Conservation (phyloP, 2,888 invertebrate species). For the Euplagia quadripunctaria region DNA sequence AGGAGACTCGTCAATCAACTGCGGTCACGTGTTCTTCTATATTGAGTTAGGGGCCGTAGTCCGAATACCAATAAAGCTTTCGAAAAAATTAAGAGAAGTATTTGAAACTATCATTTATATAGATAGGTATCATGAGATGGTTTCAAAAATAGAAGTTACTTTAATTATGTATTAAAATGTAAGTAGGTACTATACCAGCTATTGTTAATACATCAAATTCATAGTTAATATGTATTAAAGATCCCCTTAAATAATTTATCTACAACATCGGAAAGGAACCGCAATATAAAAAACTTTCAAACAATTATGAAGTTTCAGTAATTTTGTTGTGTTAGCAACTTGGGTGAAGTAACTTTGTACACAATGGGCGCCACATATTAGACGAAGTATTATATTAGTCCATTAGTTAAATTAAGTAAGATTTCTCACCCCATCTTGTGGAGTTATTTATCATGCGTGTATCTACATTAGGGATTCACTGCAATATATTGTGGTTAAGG, state of each 20-base stretch:
- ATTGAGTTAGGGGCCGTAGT: conserved; percentile 63
- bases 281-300: conserved; percentile 55
- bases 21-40: conserved; percentile 73
- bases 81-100: conserved; percentile 58
- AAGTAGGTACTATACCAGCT: too few relatives aligned
- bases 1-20: conserved; percentile 71
- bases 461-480: conserved; percentile 70
- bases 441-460: conserved; percentile 82
- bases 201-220: too few relatives aligned
- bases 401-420: conserved; percentile 86
- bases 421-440: conserved; percentile 79
- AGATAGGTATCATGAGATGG: too few relatives aligned
- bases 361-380: conserved; percentile 62
- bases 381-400: conserved; percentile 71
- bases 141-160: too few relatives aligned
- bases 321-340: conserved; percentile 57
- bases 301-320: conserved; percentile 62
- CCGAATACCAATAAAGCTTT: conserved; percentile 52
- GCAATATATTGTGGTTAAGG: conserved; percentile 82
- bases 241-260: conserved; percentile 25
- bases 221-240: too few relatives aligned
- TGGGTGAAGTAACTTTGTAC: conserved; percentile 53
- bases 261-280: conserved; percentile 42
- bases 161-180: too few relatives aligned
- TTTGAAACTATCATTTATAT: conserved; percentile 36